Evolutionary conservation across 2,888 invertebrate genomes (phyloP).

Genomic region (Nemotelus pantherinus): DNA sequence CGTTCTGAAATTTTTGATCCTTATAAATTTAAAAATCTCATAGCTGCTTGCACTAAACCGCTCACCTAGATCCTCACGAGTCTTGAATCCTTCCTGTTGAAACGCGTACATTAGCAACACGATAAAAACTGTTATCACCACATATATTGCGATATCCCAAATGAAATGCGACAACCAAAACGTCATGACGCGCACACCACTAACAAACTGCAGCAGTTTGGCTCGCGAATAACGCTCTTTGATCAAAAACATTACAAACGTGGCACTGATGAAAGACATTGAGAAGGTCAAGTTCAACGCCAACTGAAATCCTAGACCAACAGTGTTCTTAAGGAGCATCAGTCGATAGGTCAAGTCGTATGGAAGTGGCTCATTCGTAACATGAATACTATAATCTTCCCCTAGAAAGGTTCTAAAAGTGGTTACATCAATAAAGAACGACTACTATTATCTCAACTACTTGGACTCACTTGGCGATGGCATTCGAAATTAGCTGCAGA

Average conservation of each 20-base stretch:
- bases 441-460: not conserved
- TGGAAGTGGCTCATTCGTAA: conserved; percentile 77
- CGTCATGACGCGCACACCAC: conserved; percentile 73
- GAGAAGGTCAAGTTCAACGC: conserved; percentile 76
- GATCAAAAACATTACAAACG: conserved; percentile 71
- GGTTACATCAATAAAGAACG: not conserved
- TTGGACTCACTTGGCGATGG: conserved; percentile 65
- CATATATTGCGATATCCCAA: conserved; percentile 61
- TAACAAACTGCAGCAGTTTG: conserved; percentile 77
- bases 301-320: conserved; percentile 67
- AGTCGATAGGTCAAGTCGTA: conserved; percentile 68
- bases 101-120: not conserved
- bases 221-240: conserved; percentile 75
- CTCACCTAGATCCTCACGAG: conserved; percentile 54
- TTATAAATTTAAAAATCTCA: not conserved
- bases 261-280: conserved; percentile 73
- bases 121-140: conserved; percentile 38
- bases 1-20: conserved; percentile 65
- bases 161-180: conserved; percentile 77
- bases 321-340: conserved; percentile 2
- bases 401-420: conserved; percentile 12
- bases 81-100: conserved; percentile 37
- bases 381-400: conserved; percentile 56
- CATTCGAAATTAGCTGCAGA: conserved; percentile 68
- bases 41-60: conserved; percentile 1